Evolutionary conservation across 2,888 invertebrate genomes (phyloP).

Genomic region (Oegoconia quadripuncta): DNA sequence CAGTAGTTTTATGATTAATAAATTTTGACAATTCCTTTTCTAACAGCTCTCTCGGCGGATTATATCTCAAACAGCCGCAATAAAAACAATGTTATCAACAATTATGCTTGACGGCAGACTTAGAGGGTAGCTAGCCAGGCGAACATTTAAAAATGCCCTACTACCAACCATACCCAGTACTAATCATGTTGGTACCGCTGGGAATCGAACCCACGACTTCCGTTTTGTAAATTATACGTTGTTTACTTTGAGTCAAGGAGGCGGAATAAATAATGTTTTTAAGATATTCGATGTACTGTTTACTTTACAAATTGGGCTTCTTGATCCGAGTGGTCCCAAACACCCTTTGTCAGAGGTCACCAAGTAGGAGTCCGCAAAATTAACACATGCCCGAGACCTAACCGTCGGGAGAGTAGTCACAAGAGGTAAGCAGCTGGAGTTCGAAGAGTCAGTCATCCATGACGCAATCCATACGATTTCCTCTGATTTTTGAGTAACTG

Average conservation of each 20-base stretch:
- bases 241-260: background rate
- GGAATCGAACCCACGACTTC: too few relatives aligned
- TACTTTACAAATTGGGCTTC: conserved; percentile 72
- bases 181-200: too few relatives aligned
- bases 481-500: conserved; percentile 21
- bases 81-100: too few relatives aligned
- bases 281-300: conserved; percentile 14
- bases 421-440: conserved; percentile 65
- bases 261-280: background rate
- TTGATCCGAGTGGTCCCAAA: conserved; percentile 69
- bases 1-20: too few relatives aligned
- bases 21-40: too few relatives aligned
- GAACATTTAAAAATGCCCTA: too few relatives aligned
- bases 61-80: too few relatives aligned
- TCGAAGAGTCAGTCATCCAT: conserved; percentile 55
- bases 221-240: background rate
- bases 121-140: too few relatives aligned
- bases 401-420: conserved; percentile 75
- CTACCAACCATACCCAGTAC: too few relatives aligned
- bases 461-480: conserved; percentile 53
- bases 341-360: conserved; percentile 76
- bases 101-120: too few relatives aligned
- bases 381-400: conserved; percentile 57
- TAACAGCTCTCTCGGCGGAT: too few relatives aligned
- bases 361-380: conserved; percentile 40